These are phyloP conservation scores for Antheraea assamensis DNA, from an alignment of 2,888 invertebrate species.

Conservation along the genomic window DNA sequence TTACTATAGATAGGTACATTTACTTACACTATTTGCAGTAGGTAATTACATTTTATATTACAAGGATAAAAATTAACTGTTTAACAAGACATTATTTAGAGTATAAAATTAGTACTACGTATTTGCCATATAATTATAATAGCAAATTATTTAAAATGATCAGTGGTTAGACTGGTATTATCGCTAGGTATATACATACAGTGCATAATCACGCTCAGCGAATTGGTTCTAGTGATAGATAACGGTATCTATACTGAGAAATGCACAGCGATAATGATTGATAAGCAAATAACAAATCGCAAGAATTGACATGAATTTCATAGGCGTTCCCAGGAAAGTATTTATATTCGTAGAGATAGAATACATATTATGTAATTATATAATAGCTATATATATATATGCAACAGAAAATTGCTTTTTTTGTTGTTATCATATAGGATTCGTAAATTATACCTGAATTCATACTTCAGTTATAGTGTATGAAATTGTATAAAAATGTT, in stretches of 20 bases:
- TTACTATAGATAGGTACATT: constrained; percentile 6
- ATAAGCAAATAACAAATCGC: constrained; percentile 74
- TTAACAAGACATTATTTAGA: not conserved
- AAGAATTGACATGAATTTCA: constrained; percentile 46
- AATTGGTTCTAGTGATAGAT: constrained; percentile 59
- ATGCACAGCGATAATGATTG: constrained; percentile 65
- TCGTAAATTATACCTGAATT: not conserved
- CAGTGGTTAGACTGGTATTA: not conserved
- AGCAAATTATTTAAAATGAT: not conserved
- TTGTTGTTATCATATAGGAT: not conserved
- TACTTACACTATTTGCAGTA: constrained; percentile 5
- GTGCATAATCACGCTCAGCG: constrained; percentile 35
- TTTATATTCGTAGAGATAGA: not conserved
- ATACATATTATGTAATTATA: not conserved
- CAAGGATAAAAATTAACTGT: not conserved
- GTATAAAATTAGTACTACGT: not conserved
- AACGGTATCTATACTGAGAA: constrained; percentile 70
- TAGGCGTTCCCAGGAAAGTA: not conserved
- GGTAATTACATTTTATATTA: not conserved
- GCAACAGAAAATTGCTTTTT: not conserved
- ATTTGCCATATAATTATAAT: not conserved
- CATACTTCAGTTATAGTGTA: not conserved
- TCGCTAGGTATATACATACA: not conserved
- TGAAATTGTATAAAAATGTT: not conserved
- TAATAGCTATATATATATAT: not conserved